These are phyloP conservation scores for Halyomorpha halys DNA, from an alignment of 1,140 invertebrate species.

Conservation along the genomic window DNA sequence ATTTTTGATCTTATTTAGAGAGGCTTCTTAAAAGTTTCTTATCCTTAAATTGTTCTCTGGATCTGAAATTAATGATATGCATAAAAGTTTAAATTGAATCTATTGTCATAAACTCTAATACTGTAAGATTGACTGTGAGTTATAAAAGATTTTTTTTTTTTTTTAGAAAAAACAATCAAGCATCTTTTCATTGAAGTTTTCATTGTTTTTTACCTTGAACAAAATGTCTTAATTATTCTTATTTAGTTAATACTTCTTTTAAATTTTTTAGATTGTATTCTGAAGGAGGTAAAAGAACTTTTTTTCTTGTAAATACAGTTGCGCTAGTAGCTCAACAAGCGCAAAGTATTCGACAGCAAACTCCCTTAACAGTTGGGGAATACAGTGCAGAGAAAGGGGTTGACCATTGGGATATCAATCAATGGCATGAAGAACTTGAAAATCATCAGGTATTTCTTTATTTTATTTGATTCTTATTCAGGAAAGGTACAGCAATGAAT, in stretches of 20 bases:
- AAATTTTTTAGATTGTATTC: constrained; percentile 42
- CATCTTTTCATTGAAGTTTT: neutral
- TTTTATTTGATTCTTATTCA: too few relatives aligned
- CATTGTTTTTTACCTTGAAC: neutral
- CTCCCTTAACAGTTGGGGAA: constrained; percentile 40
- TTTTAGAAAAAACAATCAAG: neutral
- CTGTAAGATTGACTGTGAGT: neutral
- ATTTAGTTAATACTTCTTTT: neutral
- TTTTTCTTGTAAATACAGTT: constrained; percentile 72
- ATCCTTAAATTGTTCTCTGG: too few relatives aligned
- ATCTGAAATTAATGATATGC: too few relatives aligned
- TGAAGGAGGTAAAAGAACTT: constrained; percentile 54
- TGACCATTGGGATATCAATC: constrained; percentile 53
- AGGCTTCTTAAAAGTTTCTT: too few relatives aligned
- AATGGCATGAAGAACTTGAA: constrained; percentile 56
- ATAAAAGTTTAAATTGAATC: too few relatives aligned
- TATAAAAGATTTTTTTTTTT: neutral
- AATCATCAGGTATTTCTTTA: constrained; percentile 43
- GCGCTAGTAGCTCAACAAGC: constrained; percentile 71
- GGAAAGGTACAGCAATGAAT: too few relatives aligned
- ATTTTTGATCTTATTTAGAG: too few relatives aligned
- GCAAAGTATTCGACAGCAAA: constrained; percentile 49
- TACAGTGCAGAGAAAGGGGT: constrained; percentile 46
- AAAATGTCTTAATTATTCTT: neutral
- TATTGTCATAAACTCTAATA: too few relatives aligned